Base-by-base conservation (phyloP, 2,113 vertebrate genomes). In the Amblyornis subalaris region DNA sequence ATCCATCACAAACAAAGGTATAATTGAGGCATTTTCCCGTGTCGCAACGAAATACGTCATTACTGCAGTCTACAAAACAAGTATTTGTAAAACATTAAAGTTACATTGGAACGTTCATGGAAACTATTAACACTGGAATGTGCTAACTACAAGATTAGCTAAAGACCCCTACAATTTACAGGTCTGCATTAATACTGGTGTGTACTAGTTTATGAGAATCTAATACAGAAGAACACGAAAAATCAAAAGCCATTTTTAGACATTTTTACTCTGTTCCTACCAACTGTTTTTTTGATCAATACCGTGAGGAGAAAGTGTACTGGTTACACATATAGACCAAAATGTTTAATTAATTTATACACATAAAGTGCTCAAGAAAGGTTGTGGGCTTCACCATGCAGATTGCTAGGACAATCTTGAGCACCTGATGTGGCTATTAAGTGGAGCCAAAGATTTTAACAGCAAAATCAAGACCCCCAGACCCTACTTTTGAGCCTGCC, bases 1-100 rank as follows among this genome's bases (percentile, higher is more conserved):
- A 99, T 5, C 99, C 99, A 36, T 99, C 99, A 95, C 99, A 99
- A 62, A 99, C 97, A 29, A 98, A 97, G 73, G 97, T 94, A 4
- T 97, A 96, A 62, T 98, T 97, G 36, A 99, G 96, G 87, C 99
- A 99, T 64, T 98, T 99, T 9, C 99, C 99, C 0, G 99, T 99
- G 72, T 96, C 96, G 29, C 99, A 99, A 6, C 76, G 98, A 94
- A 99, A 99, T 70, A 97, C 72, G 23, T 85, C 96, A 3, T 97
- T 96, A 28, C 97, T 93, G 93, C 99, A 99, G n/a, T 98, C 99
- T 99, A 96, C 12, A 94, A 96, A 96, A 24, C 33, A 95, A 80
- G 60, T 24, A 47, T 57, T 77, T 51, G 25, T 24, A 55, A 86
- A 72, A 62, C 48, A 73, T 94, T 72, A 78, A 88, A 24, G 17